These are phyloP conservation scores for Luscinia megarhynchos DNA, from an alignment of 2,797 vertebrate genomes.

Conservation along the genomic window DNA sequence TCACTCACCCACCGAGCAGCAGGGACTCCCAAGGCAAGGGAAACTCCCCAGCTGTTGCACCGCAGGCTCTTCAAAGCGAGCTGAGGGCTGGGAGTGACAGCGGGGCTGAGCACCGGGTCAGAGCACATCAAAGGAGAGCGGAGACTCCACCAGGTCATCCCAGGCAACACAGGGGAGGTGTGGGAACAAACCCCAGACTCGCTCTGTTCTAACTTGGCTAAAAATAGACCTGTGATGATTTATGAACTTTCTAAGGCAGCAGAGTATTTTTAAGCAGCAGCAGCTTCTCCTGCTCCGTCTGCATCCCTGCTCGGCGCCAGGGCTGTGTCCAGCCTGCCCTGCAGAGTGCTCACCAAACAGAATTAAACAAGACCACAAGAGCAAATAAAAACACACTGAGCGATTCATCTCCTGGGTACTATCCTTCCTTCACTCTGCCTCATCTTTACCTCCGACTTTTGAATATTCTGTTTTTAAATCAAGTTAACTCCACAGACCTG, in stretches of 20 bases:
- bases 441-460: background rate
- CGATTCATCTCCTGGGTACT: background rate
- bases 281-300: background rate
- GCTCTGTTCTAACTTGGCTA: background rate
- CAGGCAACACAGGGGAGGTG: background rate
- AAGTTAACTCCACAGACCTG: background rate
- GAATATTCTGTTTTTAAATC: background rate
- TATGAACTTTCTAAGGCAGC: conserved; percentile 21
- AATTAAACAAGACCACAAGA: background rate
- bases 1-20: background rate
- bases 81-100: accelerated
- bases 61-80: background rate
- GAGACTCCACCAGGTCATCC: background rate
- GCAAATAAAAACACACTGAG: background rate
- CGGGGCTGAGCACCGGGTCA: background rate
- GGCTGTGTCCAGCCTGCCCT: background rate
- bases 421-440: background rate
- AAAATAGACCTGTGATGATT: conserved; percentile 37
- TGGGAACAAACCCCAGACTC: conserved; percentile 19
- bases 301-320: background rate
- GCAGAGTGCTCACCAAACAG: background rate
- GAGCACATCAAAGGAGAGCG: background rate
- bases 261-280: background rate
- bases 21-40: background rate
- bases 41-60: conserved; percentile 48